Evolutionary conservation across 1,140 invertebrate species (phyloP).

Genomic region (Anastrepha ludens): DNA sequence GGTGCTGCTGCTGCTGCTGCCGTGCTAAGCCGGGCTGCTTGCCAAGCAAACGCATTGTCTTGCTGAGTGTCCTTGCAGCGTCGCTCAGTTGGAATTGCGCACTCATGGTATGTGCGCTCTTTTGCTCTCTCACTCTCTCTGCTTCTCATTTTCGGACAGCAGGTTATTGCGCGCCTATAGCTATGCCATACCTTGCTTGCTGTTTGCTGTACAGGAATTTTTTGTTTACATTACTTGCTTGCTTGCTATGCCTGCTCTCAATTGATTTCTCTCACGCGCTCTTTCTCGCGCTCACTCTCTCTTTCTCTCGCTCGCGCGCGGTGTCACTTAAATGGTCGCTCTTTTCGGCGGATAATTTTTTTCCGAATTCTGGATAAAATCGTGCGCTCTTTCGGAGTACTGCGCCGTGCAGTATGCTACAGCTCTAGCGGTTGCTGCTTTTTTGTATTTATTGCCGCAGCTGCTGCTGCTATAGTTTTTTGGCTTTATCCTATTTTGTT

Average conservation of each 20-base stretch:
- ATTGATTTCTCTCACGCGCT: not conserved
- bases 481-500: not conserved
- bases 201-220: conserved; percentile 19
- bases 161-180: not conserved
- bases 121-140: not conserved
- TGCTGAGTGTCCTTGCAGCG: not conserved
- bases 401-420: not conserved
- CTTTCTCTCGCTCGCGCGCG: not conserved
- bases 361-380: not conserved
- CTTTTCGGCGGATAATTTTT: not conserved
- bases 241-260: not conserved
- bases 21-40: not conserved
- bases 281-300: not conserved
- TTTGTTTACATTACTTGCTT: conserved; percentile 22
- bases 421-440: not conserved
- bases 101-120: not conserved
- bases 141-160: not conserved
- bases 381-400: conserved; percentile 37
- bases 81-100: not conserved
- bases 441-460: not conserved
- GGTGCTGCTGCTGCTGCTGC: not conserved
- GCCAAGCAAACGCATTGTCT: not conserved
- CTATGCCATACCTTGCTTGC: not conserved
- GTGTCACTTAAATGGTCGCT: not conserved
- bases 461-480: not conserved